Base-by-base conservation (phyloP, 2,113 vertebrate genomes). In the Pagrus major region DNA sequence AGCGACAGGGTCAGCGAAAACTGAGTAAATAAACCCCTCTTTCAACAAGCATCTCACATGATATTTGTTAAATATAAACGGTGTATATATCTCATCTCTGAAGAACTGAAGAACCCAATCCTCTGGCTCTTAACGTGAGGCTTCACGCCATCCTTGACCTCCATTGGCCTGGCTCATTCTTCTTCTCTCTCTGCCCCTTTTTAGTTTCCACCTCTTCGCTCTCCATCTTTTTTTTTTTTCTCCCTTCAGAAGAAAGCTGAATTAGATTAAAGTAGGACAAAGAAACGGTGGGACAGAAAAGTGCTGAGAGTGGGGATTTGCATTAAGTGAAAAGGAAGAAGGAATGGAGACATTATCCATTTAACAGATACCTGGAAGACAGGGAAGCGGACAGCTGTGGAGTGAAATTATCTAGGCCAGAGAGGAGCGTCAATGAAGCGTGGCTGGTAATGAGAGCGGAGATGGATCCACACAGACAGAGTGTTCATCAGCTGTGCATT, bases 201-300 rank as follows among this genome's bases (percentile, higher is more conserved):
- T 78, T 51, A 68, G 33, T 76, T 67, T 72, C 51, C 41, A 56
- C 54, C 64, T 80, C 75, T 49, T 68, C 3, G 21, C 69, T 71
- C 67, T 75, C 70, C 51, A n/a, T 81, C 80, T 35, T 14, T 37
- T 39, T 61, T 78, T 27, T 33, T 33, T 54, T 58, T 25, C 44
- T 20, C 15, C 27, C 79, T 60, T 35, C 18, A 39, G 73, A 87
- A 52, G 35, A 78, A 58, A 41, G 58, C 49, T 44, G 86, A 80
- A 86, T 86, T 60, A 78, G 85, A 83, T 92, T 89, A 80, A 93
- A 92, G 89, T 85, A 90, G 87, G 91, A 80, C 87, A 89, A 83
- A 91, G 84, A 86, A 87, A 47, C 15, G 41, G 71, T 20, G 46
- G 70, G 56, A 66, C 20, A 10, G 60, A 41, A 83, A 90, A 88